Base-by-base conservation (phyloP, 2,888 invertebrate species). In the Harpalus rubripes region DNA sequence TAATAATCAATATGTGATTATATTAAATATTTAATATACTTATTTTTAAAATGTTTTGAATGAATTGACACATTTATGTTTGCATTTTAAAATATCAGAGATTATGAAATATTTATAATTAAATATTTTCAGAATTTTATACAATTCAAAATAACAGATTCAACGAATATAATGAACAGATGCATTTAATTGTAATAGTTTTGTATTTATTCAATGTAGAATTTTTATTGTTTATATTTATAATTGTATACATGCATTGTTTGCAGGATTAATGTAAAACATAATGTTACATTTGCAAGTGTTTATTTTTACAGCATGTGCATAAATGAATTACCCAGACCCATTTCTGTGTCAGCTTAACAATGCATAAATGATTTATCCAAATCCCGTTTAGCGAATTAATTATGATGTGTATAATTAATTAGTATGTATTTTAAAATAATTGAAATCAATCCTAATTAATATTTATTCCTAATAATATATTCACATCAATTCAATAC, bases 361-460 rank as follows among this genome's bases (percentile, higher is more conserved):
- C 39, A 68, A 39, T 39, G 22, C 63, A 2, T 63, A 63, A 68
- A 68, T 68, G 68, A 68, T 68, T 68, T 68, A 68, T 68, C 5
- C 12, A 32, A 68, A 68, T 68, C 39, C 39, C 6, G 68, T 68
- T 68, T 39, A 16, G 7, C 16, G 16, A 59, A 32, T 15, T 68
- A 39, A 26, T 22, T 65, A 74, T 74, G 41, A 16, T 6, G 44
- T 18, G 3, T 76, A 76, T 76, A 52, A 76, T 76, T 76, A 52
- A 76, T 76, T 76, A 76, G 8, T 76, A 76, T 52, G 8, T 18
- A 76, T 76, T 76, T 76, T 52, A 76, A 52, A 41, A 76, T 76
- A 76, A 72, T 1, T 44, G 26, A 44, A 74, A 74, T 74, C 74
- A 74, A 52, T 76, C 76, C 76, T 76, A 56, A 76, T 76, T 76